Percentiles rank a stretch among this genome's conserved stretches.
Conservation (phyloP, 2,888 invertebrate genomes). For the Pristionchus japonicus region DNA sequence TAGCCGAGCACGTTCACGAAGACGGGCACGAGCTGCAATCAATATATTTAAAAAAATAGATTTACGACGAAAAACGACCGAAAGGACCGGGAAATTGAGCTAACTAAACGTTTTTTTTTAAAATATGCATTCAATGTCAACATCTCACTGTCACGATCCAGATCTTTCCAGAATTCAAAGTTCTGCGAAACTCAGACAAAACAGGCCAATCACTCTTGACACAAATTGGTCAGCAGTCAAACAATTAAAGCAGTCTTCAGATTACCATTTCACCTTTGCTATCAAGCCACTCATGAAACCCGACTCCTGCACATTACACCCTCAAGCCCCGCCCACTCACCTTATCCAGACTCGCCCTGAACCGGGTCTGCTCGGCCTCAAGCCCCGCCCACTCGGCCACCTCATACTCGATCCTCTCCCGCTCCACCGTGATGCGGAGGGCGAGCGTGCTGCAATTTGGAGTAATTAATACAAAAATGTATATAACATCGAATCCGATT, state of each 20-base stretch:
- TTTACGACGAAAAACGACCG: too few species aligned
- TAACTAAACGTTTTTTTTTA: too few species aligned
- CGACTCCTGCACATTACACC: not conserved
- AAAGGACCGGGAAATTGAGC: too few species aligned
- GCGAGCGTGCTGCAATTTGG: constrained; percentile 55
- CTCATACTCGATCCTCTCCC: constrained; percentile 61
- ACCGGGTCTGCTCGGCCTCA: constrained; percentile 63
- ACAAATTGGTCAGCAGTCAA: too few species aligned
- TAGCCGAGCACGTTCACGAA: constrained; percentile 62
- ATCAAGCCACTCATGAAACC: not conserved
- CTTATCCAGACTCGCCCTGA: constrained; percentile 65
- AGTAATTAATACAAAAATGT: too few species aligned
- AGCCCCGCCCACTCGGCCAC: constrained; percentile 66
- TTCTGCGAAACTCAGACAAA: too few species aligned
- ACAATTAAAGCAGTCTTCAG: not conserved
- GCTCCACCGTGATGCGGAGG: constrained; percentile 57
- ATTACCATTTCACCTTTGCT: not conserved
- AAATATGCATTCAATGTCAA: too few species aligned
- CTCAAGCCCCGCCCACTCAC: constrained; percentile 46
- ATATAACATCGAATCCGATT: too few species aligned
- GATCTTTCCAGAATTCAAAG: too few species aligned
- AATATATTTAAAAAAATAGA: not conserved
- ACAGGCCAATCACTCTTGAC: too few species aligned
- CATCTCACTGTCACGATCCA: too few species aligned
- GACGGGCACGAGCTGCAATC: constrained; percentile 66